Percentiles rank a stretch among this genome's conserved stretches.
Evolutionary conservation across 2,797 vertebrate genomes (phyloP).

Genomic region (Tokudaia tokunoshimensis): DNA sequence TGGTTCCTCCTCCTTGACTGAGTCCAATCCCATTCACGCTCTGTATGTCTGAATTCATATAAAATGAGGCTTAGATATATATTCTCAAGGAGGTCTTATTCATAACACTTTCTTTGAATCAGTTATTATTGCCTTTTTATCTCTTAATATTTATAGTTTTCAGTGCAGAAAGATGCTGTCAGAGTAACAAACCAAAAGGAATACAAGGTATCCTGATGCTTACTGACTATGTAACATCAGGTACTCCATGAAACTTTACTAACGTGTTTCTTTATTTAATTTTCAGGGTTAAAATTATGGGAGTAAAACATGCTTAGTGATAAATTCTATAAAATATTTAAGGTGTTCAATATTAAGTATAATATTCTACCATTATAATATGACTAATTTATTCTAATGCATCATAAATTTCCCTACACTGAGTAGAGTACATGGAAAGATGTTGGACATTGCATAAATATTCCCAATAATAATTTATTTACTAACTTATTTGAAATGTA

Average conservation of each 20-base stretch:
- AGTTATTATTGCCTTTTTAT: neutral
- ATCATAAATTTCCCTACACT: neutral
- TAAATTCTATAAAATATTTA: neutral
- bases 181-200: neutral
- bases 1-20: too few relatives aligned
- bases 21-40: too few relatives aligned
- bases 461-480: neutral
- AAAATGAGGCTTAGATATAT: neutral
- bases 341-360: neutral
- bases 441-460: neutral
- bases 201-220: neutral
- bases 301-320: neutral
- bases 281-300: neutral
- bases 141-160: neutral
- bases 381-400: neutral
- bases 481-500: neutral
- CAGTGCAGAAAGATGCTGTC: neutral
- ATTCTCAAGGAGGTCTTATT: too few relatives aligned
- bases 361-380: neutral
- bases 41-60: neutral
- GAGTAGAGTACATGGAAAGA: neutral
- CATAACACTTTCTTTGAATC: neutral
- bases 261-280: neutral
- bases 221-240: neutral
- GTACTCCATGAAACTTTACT: neutral